Conservation (phyloP, 2,113 vertebrate genomes). For the Spheniscus mendiculus region DNA sequence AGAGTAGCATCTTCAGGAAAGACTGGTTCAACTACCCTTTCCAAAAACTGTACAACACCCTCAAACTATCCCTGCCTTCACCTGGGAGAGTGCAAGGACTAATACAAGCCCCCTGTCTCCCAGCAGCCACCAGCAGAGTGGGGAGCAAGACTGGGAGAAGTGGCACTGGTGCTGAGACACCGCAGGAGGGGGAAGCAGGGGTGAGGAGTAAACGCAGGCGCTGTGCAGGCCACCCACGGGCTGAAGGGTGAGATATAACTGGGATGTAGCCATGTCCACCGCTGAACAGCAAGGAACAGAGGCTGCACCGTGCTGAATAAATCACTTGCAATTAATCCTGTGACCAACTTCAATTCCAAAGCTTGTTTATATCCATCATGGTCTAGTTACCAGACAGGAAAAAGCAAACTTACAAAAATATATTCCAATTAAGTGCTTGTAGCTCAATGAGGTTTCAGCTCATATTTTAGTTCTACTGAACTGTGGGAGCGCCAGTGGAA, state of each 20-base stretch:
- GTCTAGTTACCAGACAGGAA: background rate
- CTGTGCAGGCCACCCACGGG: rapidly evolving
- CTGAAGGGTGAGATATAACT: rapidly evolving
- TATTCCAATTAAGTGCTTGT: background rate
- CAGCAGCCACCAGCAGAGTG: background rate
- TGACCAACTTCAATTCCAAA: background rate
- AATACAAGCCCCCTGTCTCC: background rate
- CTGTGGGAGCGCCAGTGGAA: background rate
- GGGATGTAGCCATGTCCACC: rapidly evolving
- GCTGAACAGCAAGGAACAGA: background rate
- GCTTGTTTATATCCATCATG: background rate
- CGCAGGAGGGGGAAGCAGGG: no score
- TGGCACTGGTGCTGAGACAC: rapidly evolving
- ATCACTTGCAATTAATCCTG: background rate
- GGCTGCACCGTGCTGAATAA: background rate
- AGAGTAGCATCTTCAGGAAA: no score
- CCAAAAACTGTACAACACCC: no score
- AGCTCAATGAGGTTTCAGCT: slow-evolving; percentile 5
- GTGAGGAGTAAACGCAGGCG: rapidly evolving
- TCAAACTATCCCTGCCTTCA: background rate
- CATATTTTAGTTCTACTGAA: background rate
- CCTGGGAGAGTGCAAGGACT: background rate
- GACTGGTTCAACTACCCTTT: rapidly evolving
- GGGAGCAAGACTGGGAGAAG: background rate
- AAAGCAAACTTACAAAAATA: background rate